These are phyloP conservation scores for Drosophila nigromelanica DNA, from an alignment of 1,140 invertebrate species.

Conservation along the genomic window DNA sequence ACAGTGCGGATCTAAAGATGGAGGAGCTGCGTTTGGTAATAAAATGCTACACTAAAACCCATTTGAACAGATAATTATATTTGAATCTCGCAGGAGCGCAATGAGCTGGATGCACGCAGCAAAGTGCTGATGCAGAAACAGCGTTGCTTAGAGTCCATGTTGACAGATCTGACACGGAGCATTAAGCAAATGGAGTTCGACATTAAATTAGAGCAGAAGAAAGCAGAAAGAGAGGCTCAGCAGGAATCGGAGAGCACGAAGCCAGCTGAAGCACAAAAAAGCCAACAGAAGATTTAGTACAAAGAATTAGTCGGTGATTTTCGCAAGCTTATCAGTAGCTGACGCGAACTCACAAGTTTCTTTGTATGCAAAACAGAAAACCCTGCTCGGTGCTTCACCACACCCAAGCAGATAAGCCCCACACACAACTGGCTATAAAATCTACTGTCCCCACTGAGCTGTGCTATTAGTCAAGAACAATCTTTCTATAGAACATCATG, in stretches of 20 bases:
- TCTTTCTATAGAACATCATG: slow-evolving; percentile 34
- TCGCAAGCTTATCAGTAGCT: slow-evolving; percentile 19
- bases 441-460: neutral
- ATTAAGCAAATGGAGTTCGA: slow-evolving; percentile 63
- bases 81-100: slow-evolving; percentile 33
- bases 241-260: neutral
- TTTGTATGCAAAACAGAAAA: slow-evolving; percentile 21
- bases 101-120: neutral
- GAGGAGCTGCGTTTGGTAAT: slow-evolving; percentile 53
- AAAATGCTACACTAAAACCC: neutral
- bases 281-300: slow-evolving; percentile 22
- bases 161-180: slow-evolving; percentile 56
- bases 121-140: slow-evolving; percentile 25
- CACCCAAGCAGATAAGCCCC: neutral
- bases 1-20: slow-evolving; percentile 34
- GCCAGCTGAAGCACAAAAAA: slow-evolving; percentile 6
- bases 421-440: slow-evolving; percentile 41
- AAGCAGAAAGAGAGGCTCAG: neutral
- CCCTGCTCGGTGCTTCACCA: slow-evolving; percentile 39
- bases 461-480: slow-evolving; percentile 10
- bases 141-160: slow-evolving; percentile 33
- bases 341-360: slow-evolving; percentile 1
- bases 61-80: neutral
- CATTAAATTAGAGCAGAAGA: slow-evolving; percentile 1
- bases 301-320: slow-evolving; percentile 41